Evolutionary conservation across 2,797 vertebrate genomes (phyloP).

Genomic region (Clamator glandarius): DNA sequence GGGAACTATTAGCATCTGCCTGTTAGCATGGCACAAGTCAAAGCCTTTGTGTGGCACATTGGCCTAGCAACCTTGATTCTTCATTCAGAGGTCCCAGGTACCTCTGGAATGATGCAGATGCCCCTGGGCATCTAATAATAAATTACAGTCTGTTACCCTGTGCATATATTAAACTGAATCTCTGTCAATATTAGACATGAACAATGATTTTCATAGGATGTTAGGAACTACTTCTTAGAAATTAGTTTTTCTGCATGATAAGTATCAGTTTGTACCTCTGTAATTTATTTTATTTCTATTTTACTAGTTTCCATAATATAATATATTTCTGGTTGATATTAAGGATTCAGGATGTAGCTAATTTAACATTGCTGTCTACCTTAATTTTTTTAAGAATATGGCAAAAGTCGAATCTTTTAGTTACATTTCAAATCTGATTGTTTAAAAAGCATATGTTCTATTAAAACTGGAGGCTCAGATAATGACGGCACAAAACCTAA

Average conservation of each 20-base stretch:
- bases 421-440: background rate
- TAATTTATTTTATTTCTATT: background rate
- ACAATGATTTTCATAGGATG: background rate
- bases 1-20: background rate
- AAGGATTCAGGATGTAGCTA: background rate
- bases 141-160: background rate
- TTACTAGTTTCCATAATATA: background rate
- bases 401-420: background rate
- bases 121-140: background rate
- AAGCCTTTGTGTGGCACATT: background rate
- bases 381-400: background rate
- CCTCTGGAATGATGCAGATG: background rate
- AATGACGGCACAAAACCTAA: conserved; percentile 11
- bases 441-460: conserved; percentile 23
- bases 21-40: background rate
- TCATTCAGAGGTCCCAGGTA: background rate
- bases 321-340: background rate
- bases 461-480: conserved; percentile 12
- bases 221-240: background rate
- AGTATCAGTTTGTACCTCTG: background rate
- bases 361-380: background rate
- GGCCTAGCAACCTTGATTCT: background rate
- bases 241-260: background rate
- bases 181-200: background rate
- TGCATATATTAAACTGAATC: background rate